These are phyloP conservation scores for Nomia melanderi DNA, from an alignment of 1,140 invertebrate genomes.

Conservation along the genomic window DNA sequence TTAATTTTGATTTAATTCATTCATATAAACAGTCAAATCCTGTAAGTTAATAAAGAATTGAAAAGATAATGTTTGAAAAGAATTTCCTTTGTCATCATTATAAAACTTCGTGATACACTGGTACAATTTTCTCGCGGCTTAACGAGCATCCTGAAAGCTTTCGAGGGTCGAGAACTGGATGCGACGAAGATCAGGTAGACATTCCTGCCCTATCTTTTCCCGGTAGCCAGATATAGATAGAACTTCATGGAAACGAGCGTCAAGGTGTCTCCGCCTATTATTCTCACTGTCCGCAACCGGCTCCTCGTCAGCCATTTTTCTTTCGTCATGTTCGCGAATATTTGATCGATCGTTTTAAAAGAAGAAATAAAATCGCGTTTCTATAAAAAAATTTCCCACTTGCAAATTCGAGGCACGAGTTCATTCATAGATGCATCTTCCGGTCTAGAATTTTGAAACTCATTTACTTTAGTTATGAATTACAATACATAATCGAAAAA, in stretches of 20 bases:
- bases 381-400: too few relatives aligned
- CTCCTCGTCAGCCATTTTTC: slow-evolving; percentile 23
- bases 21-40: too few relatives aligned
- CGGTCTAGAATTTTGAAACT: background rate
- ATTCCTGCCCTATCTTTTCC: slow-evolving; percentile 59
- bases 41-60: background rate
- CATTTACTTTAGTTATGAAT: too few relatives aligned
- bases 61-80: background rate
- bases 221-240: slow-evolving; percentile 58
- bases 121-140: slow-evolving; percentile 21
- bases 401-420: background rate
- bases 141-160: slow-evolving; percentile 38
- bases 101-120: background rate
- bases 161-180: slow-evolving; percentile 22
- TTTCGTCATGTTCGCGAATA: background rate
- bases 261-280: slow-evolving; percentile 38
- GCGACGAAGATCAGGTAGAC: slow-evolving; percentile 45
- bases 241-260: slow-evolving; percentile 50
- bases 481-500: too few relatives aligned
- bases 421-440: too few relatives aligned
- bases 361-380: background rate
- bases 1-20: too few relatives aligned
- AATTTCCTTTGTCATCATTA: background rate
- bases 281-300: slow-evolving; percentile 8
- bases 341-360: background rate